A percentile compares a stretch with the other conserved stretches of the same genome.
phyloP scores from a whole-genome alignment of 1,140 invertebrate genomes.

The Bombus sibiricus region DNA sequence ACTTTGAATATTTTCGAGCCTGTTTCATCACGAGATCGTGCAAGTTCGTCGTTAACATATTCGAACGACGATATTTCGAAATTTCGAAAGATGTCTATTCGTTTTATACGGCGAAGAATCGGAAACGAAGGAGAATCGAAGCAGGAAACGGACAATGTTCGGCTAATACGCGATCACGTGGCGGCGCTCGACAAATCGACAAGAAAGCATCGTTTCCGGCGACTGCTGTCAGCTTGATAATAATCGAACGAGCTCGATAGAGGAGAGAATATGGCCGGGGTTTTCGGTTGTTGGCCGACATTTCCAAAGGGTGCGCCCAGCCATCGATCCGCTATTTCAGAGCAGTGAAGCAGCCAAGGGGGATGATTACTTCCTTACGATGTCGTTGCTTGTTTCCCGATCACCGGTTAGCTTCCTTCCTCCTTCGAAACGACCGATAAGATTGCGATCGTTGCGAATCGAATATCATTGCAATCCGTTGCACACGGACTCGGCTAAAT shows the following conservation, averaged over 20 bases:
- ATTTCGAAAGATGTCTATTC: background rate
- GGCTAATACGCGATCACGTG: conserved; percentile 20
- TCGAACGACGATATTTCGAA: background rate
- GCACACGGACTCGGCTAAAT: conserved; percentile 23
- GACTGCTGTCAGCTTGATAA: conserved; percentile 23
- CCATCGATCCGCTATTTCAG: conserved; percentile 57
- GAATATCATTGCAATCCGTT: conserved; percentile 48
- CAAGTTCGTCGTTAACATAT: background rate
- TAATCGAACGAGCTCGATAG: conserved; percentile 4
- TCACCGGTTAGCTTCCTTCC: conserved; percentile 37
- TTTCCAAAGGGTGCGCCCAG: conserved; percentile 54
- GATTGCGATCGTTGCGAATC: conserved; percentile 54
- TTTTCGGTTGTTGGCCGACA: conserved; percentile 57
- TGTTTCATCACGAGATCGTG: background rate
- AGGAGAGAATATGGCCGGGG: conserved; percentile 22
- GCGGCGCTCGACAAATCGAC: conserved; percentile 18
- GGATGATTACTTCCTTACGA: conserved; percentile 58
- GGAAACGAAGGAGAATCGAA: background rate
- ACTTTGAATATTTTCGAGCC: background rate
- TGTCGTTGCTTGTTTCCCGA: conserved; percentile 52
- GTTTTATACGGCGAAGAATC: background rate
- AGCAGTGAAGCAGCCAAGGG: conserved; percentile 31
- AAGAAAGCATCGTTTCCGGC: conserved; percentile 30
- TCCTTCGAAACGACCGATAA: conserved; percentile 59
- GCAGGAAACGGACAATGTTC: background rate